A percentile compares a stretch with the other conserved stretches of the same genome.
These are phyloP conservation scores for Zaprionus africanus DNA, from an alignment of 1,140 invertebrate species.

Conservation along the genomic window DNA sequence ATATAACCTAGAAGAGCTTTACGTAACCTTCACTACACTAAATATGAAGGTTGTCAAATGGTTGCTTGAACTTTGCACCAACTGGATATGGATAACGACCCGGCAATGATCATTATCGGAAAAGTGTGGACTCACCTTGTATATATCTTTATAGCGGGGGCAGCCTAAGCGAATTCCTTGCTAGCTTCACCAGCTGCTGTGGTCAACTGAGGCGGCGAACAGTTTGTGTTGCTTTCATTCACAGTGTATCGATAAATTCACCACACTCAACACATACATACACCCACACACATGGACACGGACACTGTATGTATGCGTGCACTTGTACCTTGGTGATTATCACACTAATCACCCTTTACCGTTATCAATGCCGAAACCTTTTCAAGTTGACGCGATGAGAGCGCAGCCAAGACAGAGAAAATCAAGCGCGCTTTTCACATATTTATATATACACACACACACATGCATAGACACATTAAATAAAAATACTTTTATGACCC, in stretches of 20 bases:
- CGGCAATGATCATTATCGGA: neutral
- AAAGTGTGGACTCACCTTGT: slow-evolving; percentile 25
- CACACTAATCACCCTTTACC: slow-evolving; percentile 46
- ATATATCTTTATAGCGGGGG: neutral
- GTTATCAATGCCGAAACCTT: slow-evolving; percentile 24
- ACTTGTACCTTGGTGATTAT: slow-evolving; percentile 17
- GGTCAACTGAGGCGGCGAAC: slow-evolving; percentile 49
- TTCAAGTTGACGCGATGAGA: neutral
- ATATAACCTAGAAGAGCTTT: slow-evolving; percentile 21
- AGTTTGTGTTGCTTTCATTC: slow-evolving; percentile 23
- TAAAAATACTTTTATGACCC: slow-evolving; percentile 22
- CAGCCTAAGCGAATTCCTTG: slow-evolving; percentile 17
- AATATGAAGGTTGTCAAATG: slow-evolving; percentile 1
- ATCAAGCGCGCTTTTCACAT: slow-evolving; percentile 10
- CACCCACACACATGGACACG: neutral
- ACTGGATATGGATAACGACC: neutral
- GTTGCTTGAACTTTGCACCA: slow-evolving; percentile 2
- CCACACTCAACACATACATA: neutral
- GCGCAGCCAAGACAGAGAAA: slow-evolving; percentile 27
- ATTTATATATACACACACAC: slow-evolving; percentile 16
- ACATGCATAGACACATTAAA: neutral
- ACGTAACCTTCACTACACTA: slow-evolving; percentile 15
- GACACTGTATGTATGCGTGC: too few relatives aligned
- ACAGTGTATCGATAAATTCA: slow-evolving; percentile 12
- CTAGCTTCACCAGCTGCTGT: slow-evolving; percentile 27